phyloP scores from a whole-genome alignment of 2,113 vertebrate genomes.

The Semicossyphus pulcher region DNA sequence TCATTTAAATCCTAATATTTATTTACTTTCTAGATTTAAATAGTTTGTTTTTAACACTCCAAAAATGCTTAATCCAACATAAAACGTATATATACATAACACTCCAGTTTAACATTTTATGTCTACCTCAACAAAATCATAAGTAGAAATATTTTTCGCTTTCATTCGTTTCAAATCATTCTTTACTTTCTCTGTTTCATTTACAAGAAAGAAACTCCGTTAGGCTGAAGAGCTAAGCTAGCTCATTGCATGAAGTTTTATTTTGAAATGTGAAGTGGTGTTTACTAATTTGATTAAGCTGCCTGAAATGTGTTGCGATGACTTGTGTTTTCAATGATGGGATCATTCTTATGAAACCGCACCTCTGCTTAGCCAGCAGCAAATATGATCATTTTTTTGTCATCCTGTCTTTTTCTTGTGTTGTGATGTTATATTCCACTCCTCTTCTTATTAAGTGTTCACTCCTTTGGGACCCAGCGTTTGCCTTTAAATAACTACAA shows the following conservation, averaged over 20 bases:
- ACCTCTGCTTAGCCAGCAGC: not conserved
- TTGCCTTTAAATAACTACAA: conserved; percentile 25
- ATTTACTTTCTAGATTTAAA: conserved; percentile 7
- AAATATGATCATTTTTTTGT: not conserved
- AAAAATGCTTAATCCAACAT: not conserved
- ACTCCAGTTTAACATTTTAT: conserved; percentile 26
- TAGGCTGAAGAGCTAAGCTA: not conserved
- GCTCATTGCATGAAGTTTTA: not conserved
- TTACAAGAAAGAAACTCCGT: not conserved
- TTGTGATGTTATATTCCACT: not conserved
- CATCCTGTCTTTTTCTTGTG: not conserved
- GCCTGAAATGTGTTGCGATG: not conserved
- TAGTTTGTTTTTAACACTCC: conserved; percentile 18
- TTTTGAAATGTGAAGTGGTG: conserved; percentile 4
- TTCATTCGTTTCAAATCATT: not conserved
- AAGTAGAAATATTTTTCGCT: conserved; percentile 3
- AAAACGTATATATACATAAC: not conserved
- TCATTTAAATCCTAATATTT: not conserved
- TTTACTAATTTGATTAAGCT: not conserved
- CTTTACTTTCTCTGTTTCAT: not conserved
- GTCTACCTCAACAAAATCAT: conserved; percentile 58
- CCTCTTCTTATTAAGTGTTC: not conserved
- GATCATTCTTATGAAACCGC: no score
- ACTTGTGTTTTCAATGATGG: not conserved
- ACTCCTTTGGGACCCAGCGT: not conserved